phyloP scores from a whole-genome alignment of 2,888 invertebrate species.

The Drosophila subsilvestris region DNA sequence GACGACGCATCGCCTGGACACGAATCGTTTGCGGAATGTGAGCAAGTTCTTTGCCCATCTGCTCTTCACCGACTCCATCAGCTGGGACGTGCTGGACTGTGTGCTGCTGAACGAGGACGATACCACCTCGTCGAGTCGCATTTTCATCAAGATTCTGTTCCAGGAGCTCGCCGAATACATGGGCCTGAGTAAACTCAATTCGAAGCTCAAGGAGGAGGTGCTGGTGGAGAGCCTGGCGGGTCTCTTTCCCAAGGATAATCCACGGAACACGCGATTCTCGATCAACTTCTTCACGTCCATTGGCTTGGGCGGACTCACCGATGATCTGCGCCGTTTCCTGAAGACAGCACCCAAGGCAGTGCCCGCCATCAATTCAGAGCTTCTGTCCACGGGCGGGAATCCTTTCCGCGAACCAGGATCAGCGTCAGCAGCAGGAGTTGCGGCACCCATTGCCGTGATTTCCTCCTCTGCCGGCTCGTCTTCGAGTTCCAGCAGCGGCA shows the following conservation, averaged over 20 bases:
- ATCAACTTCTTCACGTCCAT: constrained; percentile 99
- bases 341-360: constrained; percentile 85
- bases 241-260: constrained; percentile 97
- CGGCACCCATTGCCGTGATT: constrained; percentile 17
- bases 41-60: constrained; percentile 99
- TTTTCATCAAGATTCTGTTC: constrained; percentile 98
- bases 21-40: constrained; percentile 97
- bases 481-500: constrained; percentile 52
- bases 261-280: constrained; percentile 97
- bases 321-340: constrained; percentile 94
- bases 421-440: constrained; percentile 28
- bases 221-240: constrained; percentile 94
- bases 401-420: constrained; percentile 58
- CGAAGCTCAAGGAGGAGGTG: constrained; percentile 94
- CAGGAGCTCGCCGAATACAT: constrained; percentile 98
- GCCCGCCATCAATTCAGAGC: constrained; percentile 82
- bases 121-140: constrained; percentile 98
- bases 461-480: constrained; percentile 48
- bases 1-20: constrained; percentile 97
- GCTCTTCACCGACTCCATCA: constrained; percentile 97
- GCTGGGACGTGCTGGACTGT: constrained; percentile 96
- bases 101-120: constrained; percentile 98
- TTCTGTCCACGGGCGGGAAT: constrained; percentile 67
- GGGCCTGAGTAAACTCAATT: constrained; percentile 96
- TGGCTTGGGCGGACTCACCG: constrained; percentile 97